A percentile compares a stretch with the other conserved stretches of the same genome.
Evolutionary conservation across 2,797 vertebrate genomes (phyloP).

Genomic region (Falco cherrug): DNA sequence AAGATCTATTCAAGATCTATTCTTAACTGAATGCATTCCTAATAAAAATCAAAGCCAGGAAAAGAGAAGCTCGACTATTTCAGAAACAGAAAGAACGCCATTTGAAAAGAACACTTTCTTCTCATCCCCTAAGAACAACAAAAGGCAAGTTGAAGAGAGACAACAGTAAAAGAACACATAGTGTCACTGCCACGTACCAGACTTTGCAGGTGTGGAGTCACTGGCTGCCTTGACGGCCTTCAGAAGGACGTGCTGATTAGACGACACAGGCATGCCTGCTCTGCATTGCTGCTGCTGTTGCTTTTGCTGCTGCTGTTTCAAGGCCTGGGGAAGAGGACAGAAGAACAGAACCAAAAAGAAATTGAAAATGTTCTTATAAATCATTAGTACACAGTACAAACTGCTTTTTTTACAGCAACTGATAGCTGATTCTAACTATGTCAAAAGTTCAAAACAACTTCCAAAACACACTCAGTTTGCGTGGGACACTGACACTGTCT

Average conservation of each 20-base stretch:
- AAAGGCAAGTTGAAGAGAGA: background rate
- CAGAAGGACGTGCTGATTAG: constrained; percentile 86
- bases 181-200: constrained; percentile 57
- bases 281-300: constrained; percentile 91
- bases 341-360: background rate
- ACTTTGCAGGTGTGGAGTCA: constrained; percentile 77
- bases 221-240: constrained; percentile 87
- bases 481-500: background rate
- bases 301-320: constrained; percentile 96
- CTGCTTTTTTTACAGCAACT: background rate
- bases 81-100: rapidly evolving
- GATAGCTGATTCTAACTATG: rapidly evolving
- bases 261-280: constrained; percentile 81
- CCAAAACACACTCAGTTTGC: rapidly evolving
- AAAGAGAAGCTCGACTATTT: background rate
- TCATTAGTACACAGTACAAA: no score
- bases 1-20: background rate
- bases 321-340: constrained; percentile 79
- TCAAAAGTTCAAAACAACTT: background rate
- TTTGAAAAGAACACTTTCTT: background rate
- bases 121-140: background rate
- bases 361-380: background rate
- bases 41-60: background rate
- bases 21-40: background rate
- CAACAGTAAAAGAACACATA: rapidly evolving